phyloP scores from a whole-genome alignment of 2,113 vertebrate species.

The Drymodes brunneopygia region DNA sequence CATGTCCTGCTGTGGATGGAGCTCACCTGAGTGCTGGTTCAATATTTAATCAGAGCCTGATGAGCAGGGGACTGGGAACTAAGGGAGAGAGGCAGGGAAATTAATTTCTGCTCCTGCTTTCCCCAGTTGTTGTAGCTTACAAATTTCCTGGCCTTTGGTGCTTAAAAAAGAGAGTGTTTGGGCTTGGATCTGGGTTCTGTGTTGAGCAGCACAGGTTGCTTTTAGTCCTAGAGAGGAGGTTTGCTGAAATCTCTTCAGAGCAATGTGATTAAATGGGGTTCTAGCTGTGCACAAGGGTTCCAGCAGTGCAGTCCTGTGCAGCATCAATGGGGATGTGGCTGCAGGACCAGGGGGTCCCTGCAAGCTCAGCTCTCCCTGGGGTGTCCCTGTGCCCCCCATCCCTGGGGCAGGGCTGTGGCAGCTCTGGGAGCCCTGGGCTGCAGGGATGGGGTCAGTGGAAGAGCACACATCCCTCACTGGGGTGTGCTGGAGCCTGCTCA shows the following conservation, averaged over 20 bases:
- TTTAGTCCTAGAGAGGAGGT: not conserved
- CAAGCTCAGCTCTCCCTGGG: not conserved
- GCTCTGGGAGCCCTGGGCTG: not conserved
- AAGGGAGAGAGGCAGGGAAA: not conserved
- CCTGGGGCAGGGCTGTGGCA: not conserved
- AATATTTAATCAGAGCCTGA: not conserved
- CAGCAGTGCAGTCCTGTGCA: not conserved
- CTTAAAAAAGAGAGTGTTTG: not conserved
- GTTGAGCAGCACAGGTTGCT: not conserved
- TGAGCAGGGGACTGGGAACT: not conserved
- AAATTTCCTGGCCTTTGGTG: not conserved
- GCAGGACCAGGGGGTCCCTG: not conserved
- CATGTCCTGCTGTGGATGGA: not conserved
- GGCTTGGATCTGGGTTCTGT: not conserved
- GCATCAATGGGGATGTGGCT: not conserved
- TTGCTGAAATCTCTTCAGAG: not conserved
- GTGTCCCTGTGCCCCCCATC: too few species aligned
- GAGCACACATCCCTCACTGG: not conserved
- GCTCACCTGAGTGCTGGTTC: not conserved
- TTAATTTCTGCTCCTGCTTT: not conserved
- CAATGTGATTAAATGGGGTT: not conserved
- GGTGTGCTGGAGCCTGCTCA: not conserved
- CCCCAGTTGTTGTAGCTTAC: accelerated
- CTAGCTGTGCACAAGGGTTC: not conserved
- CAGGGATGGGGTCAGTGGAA: too few species aligned